These are phyloP conservation scores for Drosophila mettleri DNA, from an alignment of 2,888 invertebrate genomes.

Conservation along the genomic window DNA sequence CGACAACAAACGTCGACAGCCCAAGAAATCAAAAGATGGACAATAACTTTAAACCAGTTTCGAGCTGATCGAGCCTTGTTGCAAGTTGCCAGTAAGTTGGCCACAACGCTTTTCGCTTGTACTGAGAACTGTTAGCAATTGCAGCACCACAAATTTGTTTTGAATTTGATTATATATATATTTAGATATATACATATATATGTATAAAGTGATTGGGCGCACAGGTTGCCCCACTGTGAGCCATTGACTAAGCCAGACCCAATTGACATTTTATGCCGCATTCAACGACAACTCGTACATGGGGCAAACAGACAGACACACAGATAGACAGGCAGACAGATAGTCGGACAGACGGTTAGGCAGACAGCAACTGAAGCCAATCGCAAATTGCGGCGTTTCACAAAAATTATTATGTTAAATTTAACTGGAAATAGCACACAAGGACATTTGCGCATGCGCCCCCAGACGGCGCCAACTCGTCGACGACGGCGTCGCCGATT, in stretches of 20 bases:
- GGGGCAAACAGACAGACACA: constrained; percentile 36
- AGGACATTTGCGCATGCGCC: constrained; percentile 77
- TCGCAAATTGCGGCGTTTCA: constrained; percentile 73
- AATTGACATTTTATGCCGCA: constrained; percentile 78
- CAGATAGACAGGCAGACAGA: constrained; percentile 21
- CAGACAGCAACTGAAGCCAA: constrained; percentile 49
- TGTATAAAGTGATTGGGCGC: constrained; percentile 56
- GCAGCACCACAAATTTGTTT: constrained; percentile 74
- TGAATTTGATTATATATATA: constrained; percentile 72
- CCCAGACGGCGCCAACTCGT: constrained; percentile 75
- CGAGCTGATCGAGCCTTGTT: constrained; percentile 67
- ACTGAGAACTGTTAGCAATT: constrained; percentile 49
- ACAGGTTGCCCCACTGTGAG: constrained; percentile 52
- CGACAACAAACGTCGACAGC: constrained; percentile 66
- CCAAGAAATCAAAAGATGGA: constrained; percentile 80
- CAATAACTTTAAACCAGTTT: constrained; percentile 80
- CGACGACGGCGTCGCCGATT: constrained; percentile 61
- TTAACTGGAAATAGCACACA: constrained; percentile 77
- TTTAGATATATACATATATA: constrained; percentile 20
- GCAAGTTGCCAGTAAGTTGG: constrained; percentile 39
- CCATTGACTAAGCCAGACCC: constrained; percentile 48
- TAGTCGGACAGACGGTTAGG: constrained; percentile 30
- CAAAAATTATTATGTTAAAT: constrained; percentile 80
- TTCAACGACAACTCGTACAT: constrained; percentile 62
- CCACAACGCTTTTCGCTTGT: constrained; percentile 48